These are phyloP conservation scores for Pachypanchax playfairii DNA, from an alignment of 2,113 vertebrate species.

Conservation along the genomic window DNA sequence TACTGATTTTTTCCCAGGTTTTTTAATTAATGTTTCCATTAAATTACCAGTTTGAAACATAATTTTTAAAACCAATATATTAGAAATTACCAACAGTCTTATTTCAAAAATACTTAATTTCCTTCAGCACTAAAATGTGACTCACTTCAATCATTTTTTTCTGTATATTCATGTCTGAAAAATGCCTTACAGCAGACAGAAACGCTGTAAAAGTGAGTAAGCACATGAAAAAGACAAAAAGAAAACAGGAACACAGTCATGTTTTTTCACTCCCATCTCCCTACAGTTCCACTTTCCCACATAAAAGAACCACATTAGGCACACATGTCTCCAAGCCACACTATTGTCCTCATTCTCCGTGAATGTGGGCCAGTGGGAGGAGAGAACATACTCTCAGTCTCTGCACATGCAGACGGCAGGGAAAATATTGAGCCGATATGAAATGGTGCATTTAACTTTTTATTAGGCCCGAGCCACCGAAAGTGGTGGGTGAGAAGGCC, in stretches of 20 bases:
- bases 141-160: neutral
- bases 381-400: slow-evolving; percentile 54
- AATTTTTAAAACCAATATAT: too few relatives aligned
- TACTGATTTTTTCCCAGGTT: too few relatives aligned
- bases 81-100: neutral
- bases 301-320: slow-evolving; percentile 74
- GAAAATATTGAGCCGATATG: slow-evolving; percentile 49
- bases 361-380: slow-evolving; percentile 72
- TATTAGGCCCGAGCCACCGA: too few relatives aligned
- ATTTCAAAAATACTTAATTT: neutral
- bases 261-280: slow-evolving; percentile 38
- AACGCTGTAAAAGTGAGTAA: neutral
- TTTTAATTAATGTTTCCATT: too few relatives aligned
- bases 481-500: neutral
- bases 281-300: slow-evolving; percentile 65
- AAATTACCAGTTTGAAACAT: too few relatives aligned
- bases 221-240: slow-evolving; percentile 14
- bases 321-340: slow-evolving; percentile 69
- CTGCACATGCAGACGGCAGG: slow-evolving; percentile 46
- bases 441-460: slow-evolving; percentile 27
- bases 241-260: slow-evolving; percentile 51
- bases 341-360: slow-evolving; percentile 73
- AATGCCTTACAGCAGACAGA: neutral
- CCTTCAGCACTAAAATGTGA: neutral
- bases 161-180: neutral